Evolutionary conservation across 2,113 vertebrate genomes (phyloP).

Genomic region (Solenodon paradoxus): DNA sequence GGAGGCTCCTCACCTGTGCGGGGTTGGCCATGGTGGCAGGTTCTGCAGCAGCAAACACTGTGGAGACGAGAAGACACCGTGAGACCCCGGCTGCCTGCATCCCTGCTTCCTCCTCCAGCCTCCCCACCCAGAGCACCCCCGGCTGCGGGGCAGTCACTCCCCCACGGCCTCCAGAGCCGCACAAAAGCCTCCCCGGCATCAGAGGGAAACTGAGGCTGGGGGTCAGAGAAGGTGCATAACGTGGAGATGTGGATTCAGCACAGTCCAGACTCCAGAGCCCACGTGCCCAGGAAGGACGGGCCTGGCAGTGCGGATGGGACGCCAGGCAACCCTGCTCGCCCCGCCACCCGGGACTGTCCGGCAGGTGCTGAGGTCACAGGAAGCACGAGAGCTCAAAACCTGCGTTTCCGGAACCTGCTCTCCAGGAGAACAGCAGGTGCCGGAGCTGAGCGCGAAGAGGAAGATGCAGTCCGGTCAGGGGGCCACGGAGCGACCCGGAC

Average conservation of each 20-base stretch:
- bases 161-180: not conserved
- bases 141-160: too few species aligned
- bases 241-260: not conserved
- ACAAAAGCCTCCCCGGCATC: not conserved
- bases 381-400: too few species aligned
- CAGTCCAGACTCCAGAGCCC: not conserved
- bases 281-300: too few species aligned
- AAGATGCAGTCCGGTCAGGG: too few species aligned
- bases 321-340: too few species aligned
- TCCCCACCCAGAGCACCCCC: not conserved
- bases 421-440: too few species aligned
- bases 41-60: constrained; percentile 48
- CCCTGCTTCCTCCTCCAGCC: not conserved
- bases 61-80: constrained; percentile 1
- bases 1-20: constrained; percentile 56
- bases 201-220: not conserved
- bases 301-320: too few species aligned
- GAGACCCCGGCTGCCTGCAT: not conserved
- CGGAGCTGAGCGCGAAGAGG: too few species aligned
- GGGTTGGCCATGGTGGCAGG: constrained; percentile 65
- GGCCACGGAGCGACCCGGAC: too few species aligned
- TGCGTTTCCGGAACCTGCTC: too few species aligned
- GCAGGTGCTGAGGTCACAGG: too few species aligned
- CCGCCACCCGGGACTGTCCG: too few species aligned
- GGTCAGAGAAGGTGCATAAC: not conserved